Base-by-base conservation (phyloP, 1,140 invertebrate species). In the Sinella curviseta region DNA sequence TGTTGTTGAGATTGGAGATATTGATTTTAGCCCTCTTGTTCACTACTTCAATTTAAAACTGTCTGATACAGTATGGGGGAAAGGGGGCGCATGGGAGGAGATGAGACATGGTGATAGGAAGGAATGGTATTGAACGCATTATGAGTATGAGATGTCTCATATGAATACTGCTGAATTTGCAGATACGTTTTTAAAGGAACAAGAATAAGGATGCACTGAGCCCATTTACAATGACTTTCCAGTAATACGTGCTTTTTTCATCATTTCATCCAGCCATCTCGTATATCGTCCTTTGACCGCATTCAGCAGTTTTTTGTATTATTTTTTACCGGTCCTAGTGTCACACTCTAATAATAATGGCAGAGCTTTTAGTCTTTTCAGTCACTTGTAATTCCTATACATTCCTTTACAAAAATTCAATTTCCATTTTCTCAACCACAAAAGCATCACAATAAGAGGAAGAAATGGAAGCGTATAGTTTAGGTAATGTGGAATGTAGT, bases 371-470 rank as follows among this genome's bases (percentile, higher is more conserved):
- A 70, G 4, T 14, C 65, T 14, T 14, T 70, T 24, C 28, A 70
- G 31, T 70, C 65, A 16, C 28, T 70, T 70, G 65, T 70, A 70
- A 70, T 30, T 70, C 65, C 31, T 70, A 30, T 70, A 8, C 12
- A 70, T n/a, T 30, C 31, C 24, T 31, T 70, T 14, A 30, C n/a
- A 70, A 70, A 33, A 70, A 70, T 70, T 70, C 65, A 70, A 70
- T 70, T 70, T 70, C 65, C 65, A 70, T 33, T 70, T 14, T 70
- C 31, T 31, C 31, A 70, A 70, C 65, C 65, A 70, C 28, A 70
- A 70, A 70, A 70, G 31, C 26, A 8, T 16, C 3, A 60, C 8
- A 48, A 20, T 48, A 48, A 8, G 20, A 48, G 20, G 39, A 48
- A 20, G 39, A 48, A 48, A 48, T 48, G 20, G 8, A 48, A 48